Conservation (phyloP, 35 echinoderm and acorn worm genomes). For the Apostichopus japonicus region DNA sequence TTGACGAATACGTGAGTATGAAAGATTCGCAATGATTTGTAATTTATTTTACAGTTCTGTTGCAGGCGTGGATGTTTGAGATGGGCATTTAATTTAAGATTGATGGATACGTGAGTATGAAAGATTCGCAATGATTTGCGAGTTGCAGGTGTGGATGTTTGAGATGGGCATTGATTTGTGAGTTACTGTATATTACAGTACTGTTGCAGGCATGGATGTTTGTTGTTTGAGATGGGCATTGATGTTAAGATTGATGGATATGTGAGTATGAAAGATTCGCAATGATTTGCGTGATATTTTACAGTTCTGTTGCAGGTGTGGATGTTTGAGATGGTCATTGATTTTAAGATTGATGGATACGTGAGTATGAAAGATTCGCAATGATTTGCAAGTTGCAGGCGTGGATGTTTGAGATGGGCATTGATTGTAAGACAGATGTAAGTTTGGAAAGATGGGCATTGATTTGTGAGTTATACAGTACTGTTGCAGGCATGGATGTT, state of each 20-base stretch:
- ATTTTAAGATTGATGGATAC: slow-evolving; percentile 23
- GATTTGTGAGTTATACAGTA: too few relatives aligned
- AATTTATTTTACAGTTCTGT: too few relatives aligned
- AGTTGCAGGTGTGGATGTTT: too few relatives aligned
- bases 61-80: background rate
- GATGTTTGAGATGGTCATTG: slow-evolving; percentile 13
- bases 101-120: background rate
- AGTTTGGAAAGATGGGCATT: too few relatives aligned
- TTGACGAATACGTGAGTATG: background rate
- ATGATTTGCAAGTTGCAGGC: too few relatives aligned
- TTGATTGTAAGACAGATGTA: slow-evolving; percentile 12
- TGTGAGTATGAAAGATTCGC: background rate
- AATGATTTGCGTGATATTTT: too few relatives aligned
- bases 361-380: background rate
- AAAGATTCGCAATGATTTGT: too few relatives aligned
- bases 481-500: too few relatives aligned
- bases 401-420: slow-evolving; percentile 16
- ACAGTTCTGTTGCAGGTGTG: too few relatives aligned
- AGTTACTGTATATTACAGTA: too few relatives aligned
- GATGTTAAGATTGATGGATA: slow-evolving; percentile 23
- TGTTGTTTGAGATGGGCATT: slow-evolving; percentile 11
- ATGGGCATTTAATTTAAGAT: slow-evolving; percentile 29
- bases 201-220: too few relatives aligned
- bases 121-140: too few relatives aligned
- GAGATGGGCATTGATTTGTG: slow-evolving; percentile 43